These are phyloP conservation scores for Malurus splendens DNA, from an alignment of 2,797 vertebrate genomes.

Conservation along the genomic window DNA sequence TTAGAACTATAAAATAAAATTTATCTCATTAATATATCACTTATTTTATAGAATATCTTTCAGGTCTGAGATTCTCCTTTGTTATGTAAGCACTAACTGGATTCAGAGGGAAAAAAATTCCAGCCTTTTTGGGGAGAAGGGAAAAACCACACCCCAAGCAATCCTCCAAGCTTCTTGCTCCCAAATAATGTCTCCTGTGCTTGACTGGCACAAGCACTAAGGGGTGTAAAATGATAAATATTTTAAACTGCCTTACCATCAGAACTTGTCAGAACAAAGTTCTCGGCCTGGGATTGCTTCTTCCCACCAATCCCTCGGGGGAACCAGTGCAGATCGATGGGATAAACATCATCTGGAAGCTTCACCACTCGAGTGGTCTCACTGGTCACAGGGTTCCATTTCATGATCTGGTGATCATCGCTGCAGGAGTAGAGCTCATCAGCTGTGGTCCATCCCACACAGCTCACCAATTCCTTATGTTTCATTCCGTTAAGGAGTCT, in stretches of 20 bases:
- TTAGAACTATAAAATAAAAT: neutral
- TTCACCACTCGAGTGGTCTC: constrained; percentile 84
- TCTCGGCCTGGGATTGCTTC: constrained; percentile 87
- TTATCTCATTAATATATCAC: neutral
- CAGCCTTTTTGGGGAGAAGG: neutral
- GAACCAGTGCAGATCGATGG: constrained; percentile 91
- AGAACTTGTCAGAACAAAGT: constrained; percentile 91
- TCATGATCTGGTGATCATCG: constrained; percentile 92
- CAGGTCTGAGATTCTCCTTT: neutral
- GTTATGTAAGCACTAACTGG: neutral
- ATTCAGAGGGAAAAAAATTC: neutral
- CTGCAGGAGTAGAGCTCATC: constrained; percentile 94
- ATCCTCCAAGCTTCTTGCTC: neutral
- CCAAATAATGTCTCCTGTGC: neutral
- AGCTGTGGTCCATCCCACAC: constrained; percentile 90
- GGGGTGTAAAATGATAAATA: neutral
- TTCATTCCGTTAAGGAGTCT: constrained; percentile 61
- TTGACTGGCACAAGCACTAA: neutral
- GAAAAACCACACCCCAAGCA: neutral
- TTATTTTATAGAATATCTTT: neutral
- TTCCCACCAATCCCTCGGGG: constrained; percentile 85
- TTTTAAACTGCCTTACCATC: constrained; percentile 79
- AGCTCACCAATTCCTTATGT: constrained; percentile 87
- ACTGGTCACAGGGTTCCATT: constrained; percentile 87
- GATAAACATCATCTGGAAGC: constrained; percentile 88